Conservation (phyloP, 2,113 vertebrate species). For the Euleptes europaea region DNA sequence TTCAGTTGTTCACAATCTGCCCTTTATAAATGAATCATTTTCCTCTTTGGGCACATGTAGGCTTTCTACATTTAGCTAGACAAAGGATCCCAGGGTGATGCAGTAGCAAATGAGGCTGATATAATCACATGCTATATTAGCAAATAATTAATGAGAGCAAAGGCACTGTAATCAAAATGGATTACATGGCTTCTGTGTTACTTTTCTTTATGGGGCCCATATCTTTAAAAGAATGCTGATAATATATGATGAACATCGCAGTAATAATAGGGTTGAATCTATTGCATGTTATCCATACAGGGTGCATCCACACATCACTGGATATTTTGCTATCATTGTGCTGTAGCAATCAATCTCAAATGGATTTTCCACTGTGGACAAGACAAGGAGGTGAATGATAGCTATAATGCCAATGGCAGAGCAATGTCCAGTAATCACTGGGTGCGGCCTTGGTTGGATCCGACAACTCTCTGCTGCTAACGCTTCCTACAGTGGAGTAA, state of each 20-base stretch:
- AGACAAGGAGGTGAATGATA: too few species aligned
- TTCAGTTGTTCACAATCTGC: background rate
- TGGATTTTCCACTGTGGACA: too few species aligned
- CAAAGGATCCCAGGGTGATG: background rate
- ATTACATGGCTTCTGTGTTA: background rate
- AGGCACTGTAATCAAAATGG: background rate
- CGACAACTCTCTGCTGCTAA: too few species aligned
- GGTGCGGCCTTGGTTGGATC: too few species aligned
- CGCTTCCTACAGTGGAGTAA: too few species aligned
- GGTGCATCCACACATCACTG: too few species aligned
- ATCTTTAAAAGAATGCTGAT: background rate
- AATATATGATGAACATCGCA: background rate
- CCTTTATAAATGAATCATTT: background rate
- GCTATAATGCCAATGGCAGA: too few species aligned
- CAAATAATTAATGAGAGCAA: constrained; percentile 25
- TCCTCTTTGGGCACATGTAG: background rate
- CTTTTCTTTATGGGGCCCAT: background rate
- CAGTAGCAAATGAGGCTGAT: background rate
- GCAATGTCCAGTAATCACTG: too few species aligned
- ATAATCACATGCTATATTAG: constrained; percentile 11
- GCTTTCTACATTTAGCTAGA: background rate
- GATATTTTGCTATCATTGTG: too few species aligned
- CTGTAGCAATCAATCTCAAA: too few species aligned
- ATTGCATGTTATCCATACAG: too few species aligned
- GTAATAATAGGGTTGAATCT: too few species aligned